Conservation (phyloP, 1,140 invertebrate species). For the Littorina saxatilis region DNA sequence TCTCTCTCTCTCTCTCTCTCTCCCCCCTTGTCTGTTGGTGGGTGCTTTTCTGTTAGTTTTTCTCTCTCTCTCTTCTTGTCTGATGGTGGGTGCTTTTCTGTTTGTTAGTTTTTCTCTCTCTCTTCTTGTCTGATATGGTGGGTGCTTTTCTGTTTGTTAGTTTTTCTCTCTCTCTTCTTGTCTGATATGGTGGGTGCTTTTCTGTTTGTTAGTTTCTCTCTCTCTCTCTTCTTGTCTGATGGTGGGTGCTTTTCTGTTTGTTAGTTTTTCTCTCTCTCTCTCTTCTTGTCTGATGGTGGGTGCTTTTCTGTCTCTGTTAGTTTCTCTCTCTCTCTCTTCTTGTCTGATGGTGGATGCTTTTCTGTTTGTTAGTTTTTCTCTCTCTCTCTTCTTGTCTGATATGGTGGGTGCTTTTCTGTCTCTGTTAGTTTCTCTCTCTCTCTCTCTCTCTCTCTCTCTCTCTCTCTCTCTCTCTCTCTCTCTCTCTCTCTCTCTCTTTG, state of each 20-base stretch:
- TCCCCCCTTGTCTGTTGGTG: neutral
- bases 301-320: neutral
- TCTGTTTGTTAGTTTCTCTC: neutral
- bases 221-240: too few relatives aligned
- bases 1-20: neutral
- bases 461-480: slow-evolving; percentile 5
- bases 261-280: too few relatives aligned
- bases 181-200: neutral
- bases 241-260: neutral
- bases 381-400: neutral
- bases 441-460: slow-evolving; percentile 21
- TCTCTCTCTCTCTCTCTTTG: slow-evolving; percentile 1
- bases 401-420: too few relatives aligned
- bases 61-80: neutral
- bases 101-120: slow-evolving; percentile 1
- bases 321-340: neutral
- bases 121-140: neutral
- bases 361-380: neutral
- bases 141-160: neutral
- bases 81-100: neutral
- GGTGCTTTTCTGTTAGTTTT: neutral
- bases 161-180: neutral
- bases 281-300: neutral
- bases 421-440: slow-evolving; percentile 8
- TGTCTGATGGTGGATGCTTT: neutral